Evolutionary conservation across 1,140 invertebrate species (phyloP), one percentile per base, ranked within the genome.

Genomic region (Neotoxoptera formosana): DNA sequence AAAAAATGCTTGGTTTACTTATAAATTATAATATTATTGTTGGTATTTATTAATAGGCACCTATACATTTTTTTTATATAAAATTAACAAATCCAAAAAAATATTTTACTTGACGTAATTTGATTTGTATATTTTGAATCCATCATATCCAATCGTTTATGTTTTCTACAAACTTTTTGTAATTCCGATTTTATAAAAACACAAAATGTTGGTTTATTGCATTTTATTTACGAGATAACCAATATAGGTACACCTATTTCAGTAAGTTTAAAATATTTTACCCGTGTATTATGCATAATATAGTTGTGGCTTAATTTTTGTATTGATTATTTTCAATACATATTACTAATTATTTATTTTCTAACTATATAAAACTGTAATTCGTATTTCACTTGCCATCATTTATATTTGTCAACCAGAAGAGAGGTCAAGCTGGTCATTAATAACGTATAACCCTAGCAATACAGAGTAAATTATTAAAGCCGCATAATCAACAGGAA

Each of bases 401-500:
- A 93, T 93, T 93, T 93, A 93, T 93, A 93, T 93, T 93, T 93
- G 91, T 93, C 91, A 93, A 93, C 91, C 76, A 45, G 81, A n/a
- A 93, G 91, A 93, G 91, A 93, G 91, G 81, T 93, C 91, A 93
- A 84, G 91, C 81, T 56, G 91, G 91, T 93, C 91, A 93, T 93
- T 93, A 93, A 93, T 93, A 83, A 93, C 91, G 81, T 86, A 93
- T 93, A 93, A 84, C 91, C 48, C 91, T 84, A 86, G 47, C 91
- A 41, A 56, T 93, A 86, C 81, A 83, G 48, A 93, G 91, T 93
- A 93, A 93, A 93, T 93, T 86, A 93, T 93, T 86, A 36, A 93
- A 84, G 91, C 48, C 91, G 91, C 81, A 93, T 93, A 93, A 93
- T 93, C 91, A 93, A 93, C 91, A 86, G 36, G 81, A 93, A 93